Evolutionary conservation across 2,113 vertebrate genomes (phyloP), one percentile per base, ranked within the genome.

Genomic region (Oryzias woworae): DNA sequence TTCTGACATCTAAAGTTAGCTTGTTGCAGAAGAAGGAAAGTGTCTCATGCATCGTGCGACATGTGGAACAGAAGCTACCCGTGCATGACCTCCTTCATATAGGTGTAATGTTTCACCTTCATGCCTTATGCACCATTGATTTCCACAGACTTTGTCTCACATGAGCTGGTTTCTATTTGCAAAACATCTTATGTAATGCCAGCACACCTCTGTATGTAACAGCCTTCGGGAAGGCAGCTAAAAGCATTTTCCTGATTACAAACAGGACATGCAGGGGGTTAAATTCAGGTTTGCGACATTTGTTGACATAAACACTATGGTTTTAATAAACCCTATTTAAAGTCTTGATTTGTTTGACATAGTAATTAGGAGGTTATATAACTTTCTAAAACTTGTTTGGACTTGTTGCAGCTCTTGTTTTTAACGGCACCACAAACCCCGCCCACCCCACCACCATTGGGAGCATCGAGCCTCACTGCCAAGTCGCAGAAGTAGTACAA

Each of bases 381-480:
- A 36, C 36, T 36, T 12, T 36, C 10, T 10, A 12, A 36, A 36
- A 36, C n/a, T 14, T 10, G 12, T 24, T 48, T 41, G 10, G 8
- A 36, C 24, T 59, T 31, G 42, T 47, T 50, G 3, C 70, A 97
- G 95, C 94, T 24, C 88, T 97, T 31, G 90, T 98, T 53, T 98
- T 97, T 45, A 94, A 95, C 0, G 96, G 95, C 42, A 92, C 92
- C 46, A 93, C 94, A 61, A 97, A 97, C 89, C 95, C 95, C 0
- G 91, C 95, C 0, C 95, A 96, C 67, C 95, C 96, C 64, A 97
- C 95, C 66, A 95, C 95, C 73, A 96, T 96, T 0, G 96, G 96
- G 46, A 93, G 95, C 90, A 97, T 98, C 0, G 95, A 96, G 85
- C 92, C 95, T 47, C 92, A 93, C 77, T 98, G 95, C 78, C 70